Base-by-base conservation (phyloP, 2,888 invertebrate species). In the Plebejus melissa region DNA sequence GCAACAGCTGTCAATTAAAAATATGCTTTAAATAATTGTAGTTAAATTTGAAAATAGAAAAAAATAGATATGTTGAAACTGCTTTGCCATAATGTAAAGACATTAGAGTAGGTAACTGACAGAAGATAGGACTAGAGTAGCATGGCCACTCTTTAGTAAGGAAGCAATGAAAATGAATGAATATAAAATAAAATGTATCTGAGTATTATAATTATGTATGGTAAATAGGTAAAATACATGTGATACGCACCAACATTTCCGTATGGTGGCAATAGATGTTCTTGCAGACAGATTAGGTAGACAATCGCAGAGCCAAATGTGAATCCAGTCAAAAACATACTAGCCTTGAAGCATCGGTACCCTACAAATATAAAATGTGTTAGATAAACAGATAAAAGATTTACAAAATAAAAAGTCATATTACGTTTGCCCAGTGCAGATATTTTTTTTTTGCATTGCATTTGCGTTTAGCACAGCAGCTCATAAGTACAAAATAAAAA, bases 311-410 rank as follows among this genome's bases (percentile, higher is more conserved):
- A 96, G 22, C 97, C 97, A 86, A 97, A 98, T 78, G 97, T 96
- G 86, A 98, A 96, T 54, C 98, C 98, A 74, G 97, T 98, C 74
- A 98, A 94, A 88, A 98, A 98, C 95, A 98, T 97, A 78, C 96
- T 96, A 16, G 97, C 97, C 88, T 97, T 97, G 89, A 98, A 97
- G 88, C 97, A 97, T 79, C 98, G 95, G 90, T 98, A 98, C 76
- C 98, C 97, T 97, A 94, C 75, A 88, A 79, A 38, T 69, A 74
- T 13, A 54, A 54, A 4, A 54, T 46, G 54, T 54, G 54, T 54
- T 54, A 54, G 4, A 54, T 54, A 16, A 54, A 54, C 16, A 54
- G 4, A 54, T 16, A 16, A 16, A 16, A 46, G 2, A 46, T 46
- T 46, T 46, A 9, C 5, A 57, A 57, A 57, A 57, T 57, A n/a